phyloP scores from a whole-genome alignment of 2,113 vertebrate species.

The Chrysemys picta region DNA sequence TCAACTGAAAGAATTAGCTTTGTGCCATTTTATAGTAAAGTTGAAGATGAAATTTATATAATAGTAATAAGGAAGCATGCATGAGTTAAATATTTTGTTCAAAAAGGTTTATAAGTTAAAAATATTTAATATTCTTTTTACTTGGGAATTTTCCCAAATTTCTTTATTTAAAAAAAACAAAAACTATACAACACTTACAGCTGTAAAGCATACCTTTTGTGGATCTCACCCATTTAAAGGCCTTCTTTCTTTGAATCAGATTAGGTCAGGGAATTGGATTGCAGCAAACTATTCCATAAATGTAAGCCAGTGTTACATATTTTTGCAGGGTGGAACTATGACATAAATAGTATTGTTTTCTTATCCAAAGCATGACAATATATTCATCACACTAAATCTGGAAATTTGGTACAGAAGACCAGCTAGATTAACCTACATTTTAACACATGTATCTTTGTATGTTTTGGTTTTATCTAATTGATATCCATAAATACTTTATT shows the following conservation, averaged over 20 bases:
- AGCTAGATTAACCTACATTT: neutral
- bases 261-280: neutral
- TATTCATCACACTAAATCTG: neutral
- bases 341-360: neutral
- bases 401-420: neutral
- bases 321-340: neutral
- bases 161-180: neutral
- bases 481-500: neutral
- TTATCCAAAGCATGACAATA: neutral
- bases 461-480: accelerated
- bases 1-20: neutral
- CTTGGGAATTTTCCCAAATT: neutral
- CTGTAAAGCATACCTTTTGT: neutral
- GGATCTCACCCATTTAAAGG: neutral
- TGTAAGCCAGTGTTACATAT: accelerated
- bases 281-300: neutral
- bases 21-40: neutral
- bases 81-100: neutral
- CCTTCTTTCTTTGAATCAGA: neutral
- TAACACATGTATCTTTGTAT: neutral
- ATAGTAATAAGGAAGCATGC: accelerated
- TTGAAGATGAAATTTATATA: neutral
- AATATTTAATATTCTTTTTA: neutral
- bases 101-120: neutral
- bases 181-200: neutral